Percentiles rank a stretch among this genome's conserved stretches.
Evolutionary conservation across 2,113 vertebrate genomes (phyloP).

Genomic region (Arvicanthis niloticus): DNA sequence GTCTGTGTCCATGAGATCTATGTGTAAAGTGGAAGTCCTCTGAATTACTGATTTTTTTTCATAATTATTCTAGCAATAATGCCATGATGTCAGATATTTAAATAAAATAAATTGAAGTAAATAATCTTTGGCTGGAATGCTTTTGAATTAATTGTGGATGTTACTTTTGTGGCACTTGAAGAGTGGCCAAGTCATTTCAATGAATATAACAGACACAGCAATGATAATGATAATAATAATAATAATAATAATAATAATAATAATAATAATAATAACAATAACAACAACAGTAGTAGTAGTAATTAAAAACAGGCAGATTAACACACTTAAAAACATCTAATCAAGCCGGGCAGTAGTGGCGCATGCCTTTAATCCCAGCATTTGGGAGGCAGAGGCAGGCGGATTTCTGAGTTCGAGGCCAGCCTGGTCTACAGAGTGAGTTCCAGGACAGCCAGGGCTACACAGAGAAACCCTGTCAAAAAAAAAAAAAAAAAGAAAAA

Average conservation of each 20-base stretch:
- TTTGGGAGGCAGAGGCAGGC: no score
- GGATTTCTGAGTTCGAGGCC: no score
- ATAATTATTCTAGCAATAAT: background rate
- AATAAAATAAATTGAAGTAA: constrained; percentile 12
- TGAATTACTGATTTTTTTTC: background rate
- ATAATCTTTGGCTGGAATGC: background rate
- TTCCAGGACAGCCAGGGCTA: no score
- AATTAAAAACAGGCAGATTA: background rate
- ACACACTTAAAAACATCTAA: background rate
- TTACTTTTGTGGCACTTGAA: background rate
- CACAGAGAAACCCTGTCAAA: no score
- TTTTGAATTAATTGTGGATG: constrained; percentile 23
- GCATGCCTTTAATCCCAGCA: no score
- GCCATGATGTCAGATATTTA: background rate
- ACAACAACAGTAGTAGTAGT: no score
- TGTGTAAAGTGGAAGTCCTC: background rate
- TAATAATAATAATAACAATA: no score
- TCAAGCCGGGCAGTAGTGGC: no score
- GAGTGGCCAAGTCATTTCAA: background rate
- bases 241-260: no score
- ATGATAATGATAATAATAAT: background rate
- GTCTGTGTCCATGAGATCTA: background rate
- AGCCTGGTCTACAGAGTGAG: no score
- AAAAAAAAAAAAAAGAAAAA: no score
- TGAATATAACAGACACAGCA: background rate